A percentile compares a stretch with the other conserved stretches of the same genome.
Conservation (phyloP, 2,113 vertebrate species). For the Chloroceryle aenea region DNA sequence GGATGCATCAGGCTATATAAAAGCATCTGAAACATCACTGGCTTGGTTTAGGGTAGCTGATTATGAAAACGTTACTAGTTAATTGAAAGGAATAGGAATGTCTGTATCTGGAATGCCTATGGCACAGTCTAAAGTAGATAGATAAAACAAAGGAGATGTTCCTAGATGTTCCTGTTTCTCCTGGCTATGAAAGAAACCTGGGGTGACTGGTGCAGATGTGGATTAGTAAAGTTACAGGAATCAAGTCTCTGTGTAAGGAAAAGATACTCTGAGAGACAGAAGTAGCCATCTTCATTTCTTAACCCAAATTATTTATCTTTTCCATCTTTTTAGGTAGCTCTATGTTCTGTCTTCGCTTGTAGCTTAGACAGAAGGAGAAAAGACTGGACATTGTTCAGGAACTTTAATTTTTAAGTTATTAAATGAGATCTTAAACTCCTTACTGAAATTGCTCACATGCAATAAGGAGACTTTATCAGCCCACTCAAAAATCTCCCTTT, state of each 20-base stretch:
- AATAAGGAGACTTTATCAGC: not conserved
- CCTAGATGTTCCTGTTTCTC: not conserved
- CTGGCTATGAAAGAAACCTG: not conserved
- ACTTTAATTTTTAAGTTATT: not conserved
- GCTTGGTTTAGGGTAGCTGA: not conserved
- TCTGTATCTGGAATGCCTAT: not conserved
- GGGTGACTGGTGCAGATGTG: not conserved
- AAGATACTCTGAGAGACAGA: not conserved
- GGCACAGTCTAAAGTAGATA: not conserved
- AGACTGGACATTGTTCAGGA: not conserved
- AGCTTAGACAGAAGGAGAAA: not conserved
- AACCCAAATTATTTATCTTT: not conserved
- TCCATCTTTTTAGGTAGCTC: not conserved
- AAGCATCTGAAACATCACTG: not conserved
- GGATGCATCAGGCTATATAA: not conserved
- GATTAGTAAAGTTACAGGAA: not conserved
- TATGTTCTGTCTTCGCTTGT: not conserved
- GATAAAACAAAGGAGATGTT: not conserved
- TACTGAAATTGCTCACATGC: not conserved
- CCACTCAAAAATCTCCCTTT: not conserved
- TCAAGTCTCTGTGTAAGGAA: not conserved
- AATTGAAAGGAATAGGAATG: not conserved
- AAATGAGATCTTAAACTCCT: not conserved
- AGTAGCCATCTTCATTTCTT: not conserved
- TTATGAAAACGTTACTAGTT: not conserved